phyloP scores from a whole-genome alignment of 1,140 invertebrate genomes.

The Acromyrmex echinatior region DNA sequence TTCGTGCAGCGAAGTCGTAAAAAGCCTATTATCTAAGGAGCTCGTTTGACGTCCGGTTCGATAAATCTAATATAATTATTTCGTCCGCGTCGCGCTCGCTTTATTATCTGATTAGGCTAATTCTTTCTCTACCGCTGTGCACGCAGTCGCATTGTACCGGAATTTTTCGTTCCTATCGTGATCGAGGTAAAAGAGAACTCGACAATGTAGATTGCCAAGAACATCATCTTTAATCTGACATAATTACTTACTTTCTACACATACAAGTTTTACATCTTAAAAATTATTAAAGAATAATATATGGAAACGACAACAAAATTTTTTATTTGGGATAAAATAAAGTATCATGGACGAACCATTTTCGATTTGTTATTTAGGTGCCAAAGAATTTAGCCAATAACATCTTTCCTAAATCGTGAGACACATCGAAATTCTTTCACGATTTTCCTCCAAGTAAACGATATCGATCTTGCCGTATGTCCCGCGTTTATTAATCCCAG shows the following conservation, averaged over 20 bases:
- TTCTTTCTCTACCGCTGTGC: background rate
- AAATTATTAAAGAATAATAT: background rate
- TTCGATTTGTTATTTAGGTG: background rate
- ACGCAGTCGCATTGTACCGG: background rate
- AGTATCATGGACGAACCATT: background rate
- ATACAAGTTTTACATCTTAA: background rate
- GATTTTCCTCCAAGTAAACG: background rate
- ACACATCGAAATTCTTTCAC: background rate
- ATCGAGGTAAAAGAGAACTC: background rate
- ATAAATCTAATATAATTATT: slow-evolving; percentile 77
- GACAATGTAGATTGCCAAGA: background rate
- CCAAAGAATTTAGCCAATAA: background rate
- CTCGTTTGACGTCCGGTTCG: slow-evolving; percentile 65
- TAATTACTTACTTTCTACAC: background rate
- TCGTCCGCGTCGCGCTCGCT: slow-evolving; percentile 43
- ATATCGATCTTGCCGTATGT: slow-evolving; percentile 40
- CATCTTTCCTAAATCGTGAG: background rate
- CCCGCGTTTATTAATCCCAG: slow-evolving; percentile 47
- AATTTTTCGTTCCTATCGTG: background rate
- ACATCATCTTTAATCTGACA: background rate
- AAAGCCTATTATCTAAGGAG: slow-evolving; percentile 78
- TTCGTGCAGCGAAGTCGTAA: slow-evolving; percentile 72
- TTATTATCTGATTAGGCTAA: slow-evolving; percentile 48
- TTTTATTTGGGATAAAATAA: background rate
- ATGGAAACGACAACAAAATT: background rate